Percentiles rank a stretch among this genome's conserved stretches.
Conservation (phyloP, 2,113 vertebrate species). For the Platanista minor region DNA sequence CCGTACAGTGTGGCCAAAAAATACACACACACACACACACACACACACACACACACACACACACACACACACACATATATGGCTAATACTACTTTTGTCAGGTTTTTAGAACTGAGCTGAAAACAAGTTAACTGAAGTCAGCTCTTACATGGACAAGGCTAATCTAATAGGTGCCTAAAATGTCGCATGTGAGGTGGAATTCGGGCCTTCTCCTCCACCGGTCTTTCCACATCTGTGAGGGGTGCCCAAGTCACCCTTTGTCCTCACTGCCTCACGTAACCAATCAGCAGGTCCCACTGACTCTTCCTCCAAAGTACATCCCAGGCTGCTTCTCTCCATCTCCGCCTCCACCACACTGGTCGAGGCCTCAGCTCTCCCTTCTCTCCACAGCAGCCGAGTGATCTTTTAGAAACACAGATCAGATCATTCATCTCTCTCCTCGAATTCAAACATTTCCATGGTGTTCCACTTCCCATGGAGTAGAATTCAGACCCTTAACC, state of each 20-base stretch:
- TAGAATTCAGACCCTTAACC: background rate
- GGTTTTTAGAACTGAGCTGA: background rate
- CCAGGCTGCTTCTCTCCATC: background rate
- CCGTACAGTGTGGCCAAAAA: background rate
- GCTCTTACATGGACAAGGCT: background rate
- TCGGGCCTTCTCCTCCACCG: background rate
- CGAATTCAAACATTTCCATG: rapidly evolving
- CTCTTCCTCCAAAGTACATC: background rate
- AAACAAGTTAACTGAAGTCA: background rate
- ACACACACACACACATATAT: rapidly evolving
- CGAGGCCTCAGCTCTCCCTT: background rate
- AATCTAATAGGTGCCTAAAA: background rate
- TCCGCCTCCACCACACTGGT: background rate
- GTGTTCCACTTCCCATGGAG: background rate
- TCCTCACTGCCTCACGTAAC: too few relatives aligned
- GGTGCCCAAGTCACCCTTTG: background rate
- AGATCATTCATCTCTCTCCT: background rate
- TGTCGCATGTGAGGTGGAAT: background rate
- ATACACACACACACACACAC: too few relatives aligned
- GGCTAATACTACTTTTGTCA: background rate
- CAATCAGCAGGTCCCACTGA: background rate
- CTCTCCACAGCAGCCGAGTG: too few relatives aligned
- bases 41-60: too few relatives aligned
- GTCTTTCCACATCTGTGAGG: background rate
- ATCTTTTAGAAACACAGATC: background rate